These are phyloP conservation scores for Selenia dentaria DNA, from an alignment of 2,888 invertebrate species.

Conservation along the genomic window DNA sequence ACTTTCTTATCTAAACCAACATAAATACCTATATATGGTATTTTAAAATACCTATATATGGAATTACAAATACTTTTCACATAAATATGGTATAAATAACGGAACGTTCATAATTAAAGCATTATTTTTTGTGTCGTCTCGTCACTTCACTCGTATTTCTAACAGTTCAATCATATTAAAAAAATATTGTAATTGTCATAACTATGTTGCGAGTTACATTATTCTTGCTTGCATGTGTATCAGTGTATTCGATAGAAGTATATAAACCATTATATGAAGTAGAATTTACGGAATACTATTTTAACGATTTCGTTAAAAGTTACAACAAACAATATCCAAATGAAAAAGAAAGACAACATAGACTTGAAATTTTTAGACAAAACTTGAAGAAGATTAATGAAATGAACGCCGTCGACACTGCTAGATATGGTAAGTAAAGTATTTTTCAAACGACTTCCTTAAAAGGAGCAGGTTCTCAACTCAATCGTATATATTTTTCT, in stretches of 20 bases:
- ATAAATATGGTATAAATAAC: not conserved
- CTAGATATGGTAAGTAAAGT: not conserved
- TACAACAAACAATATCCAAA: conserved; percentile 1
- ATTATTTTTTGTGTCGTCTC: too few relatives aligned
- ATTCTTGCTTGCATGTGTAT: not conserved
- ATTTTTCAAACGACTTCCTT: not conserved
- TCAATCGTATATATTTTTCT: too few relatives aligned
- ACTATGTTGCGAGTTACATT: conserved; percentile 16
- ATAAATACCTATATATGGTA: not conserved
- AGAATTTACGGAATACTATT: not conserved
- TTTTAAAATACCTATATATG: too few relatives aligned
- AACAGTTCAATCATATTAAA: too few relatives aligned
- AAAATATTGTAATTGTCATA: too few relatives aligned
- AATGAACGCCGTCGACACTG: not conserved
- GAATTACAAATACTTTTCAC: too few relatives aligned
- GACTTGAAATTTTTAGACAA: not conserved
- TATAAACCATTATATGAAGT: not conserved
- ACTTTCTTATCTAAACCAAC: not conserved
- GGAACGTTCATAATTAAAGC: too few relatives aligned
- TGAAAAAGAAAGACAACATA: not conserved
- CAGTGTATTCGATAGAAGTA: not conserved
- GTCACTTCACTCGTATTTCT: too few relatives aligned
- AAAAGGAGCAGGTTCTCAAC: too few relatives aligned
- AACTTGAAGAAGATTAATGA: not conserved
- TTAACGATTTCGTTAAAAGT: not conserved